Percentiles rank a stretch among this genome's conserved stretches.
Evolutionary conservation across 2,888 invertebrate species (phyloP).

Genomic region (Miltochrista miniata): DNA sequence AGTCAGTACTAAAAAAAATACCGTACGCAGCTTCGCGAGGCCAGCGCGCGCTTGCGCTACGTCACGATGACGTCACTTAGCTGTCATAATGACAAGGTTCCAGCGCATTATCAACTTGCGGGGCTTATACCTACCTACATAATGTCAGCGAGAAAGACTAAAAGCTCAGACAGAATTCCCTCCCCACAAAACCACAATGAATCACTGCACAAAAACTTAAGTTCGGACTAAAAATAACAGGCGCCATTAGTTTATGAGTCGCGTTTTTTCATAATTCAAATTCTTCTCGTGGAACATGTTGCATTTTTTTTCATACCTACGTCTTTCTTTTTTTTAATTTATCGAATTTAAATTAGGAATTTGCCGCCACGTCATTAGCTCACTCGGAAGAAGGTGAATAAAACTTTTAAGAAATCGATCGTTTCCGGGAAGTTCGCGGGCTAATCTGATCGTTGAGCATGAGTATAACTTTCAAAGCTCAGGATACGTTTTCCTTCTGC

Average conservation of each 20-base stretch:
- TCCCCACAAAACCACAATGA: neutral
- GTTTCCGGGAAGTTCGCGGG: neutral
- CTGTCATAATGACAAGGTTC: too few relatives aligned
- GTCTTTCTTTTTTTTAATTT: neutral
- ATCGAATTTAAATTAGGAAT: neutral
- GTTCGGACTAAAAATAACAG: neutral
- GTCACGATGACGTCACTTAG: too few relatives aligned
- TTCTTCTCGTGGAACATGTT: neutral
- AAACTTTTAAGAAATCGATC: neutral
- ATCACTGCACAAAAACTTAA: conserved; percentile 3
- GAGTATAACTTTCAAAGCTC: too few relatives aligned
- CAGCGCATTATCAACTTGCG: too few relatives aligned
- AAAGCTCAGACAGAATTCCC: neutral
- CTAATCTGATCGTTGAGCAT: too few relatives aligned
- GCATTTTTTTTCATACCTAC: neutral
- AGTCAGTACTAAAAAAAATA: too few relatives aligned
- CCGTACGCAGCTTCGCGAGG: too few relatives aligned
- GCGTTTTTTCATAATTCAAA: conserved; percentile 3
- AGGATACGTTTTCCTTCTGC: too few relatives aligned
- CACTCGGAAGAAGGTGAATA: neutral
- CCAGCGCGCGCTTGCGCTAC: too few relatives aligned
- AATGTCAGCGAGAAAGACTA: too few relatives aligned
- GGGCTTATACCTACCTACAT: too few relatives aligned
- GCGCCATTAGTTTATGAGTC: neutral
- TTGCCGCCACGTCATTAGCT: neutral